Percentiles rank a stretch among this genome's conserved stretches.
phyloP scores from a whole-genome alignment of 2,113 vertebrate genomes.

The Saguinus midas region DNA sequence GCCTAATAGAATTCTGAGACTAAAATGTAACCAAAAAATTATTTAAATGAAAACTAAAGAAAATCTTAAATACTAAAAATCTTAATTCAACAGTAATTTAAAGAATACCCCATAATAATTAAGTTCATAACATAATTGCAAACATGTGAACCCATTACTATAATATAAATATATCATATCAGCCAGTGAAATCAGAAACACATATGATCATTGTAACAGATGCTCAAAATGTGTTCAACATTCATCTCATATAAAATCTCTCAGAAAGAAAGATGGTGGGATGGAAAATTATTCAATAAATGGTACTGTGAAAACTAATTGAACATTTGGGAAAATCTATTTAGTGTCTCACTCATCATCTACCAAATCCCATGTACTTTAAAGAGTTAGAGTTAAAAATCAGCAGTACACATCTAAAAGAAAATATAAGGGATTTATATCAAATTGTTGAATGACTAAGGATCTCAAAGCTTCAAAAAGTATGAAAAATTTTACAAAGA shows the following conservation, averaged over 20 bases:
- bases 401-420: background rate
- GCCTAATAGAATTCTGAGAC: background rate
- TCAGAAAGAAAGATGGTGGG: background rate
- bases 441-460: conserved; percentile 13
- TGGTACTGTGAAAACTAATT: background rate
- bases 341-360: background rate
- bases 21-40: conserved; percentile 14
- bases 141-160: background rate
- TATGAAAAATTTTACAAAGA: background rate
- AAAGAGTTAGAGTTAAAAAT: conserved; percentile 48
- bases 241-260: background rate
- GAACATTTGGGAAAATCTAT: background rate
- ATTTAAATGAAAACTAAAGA: conserved; percentile 2
- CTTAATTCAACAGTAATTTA: background rate
- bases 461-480: background rate
- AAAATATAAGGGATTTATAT: background rate
- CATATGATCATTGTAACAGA: background rate
- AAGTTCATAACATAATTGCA: background rate
- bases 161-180: background rate
- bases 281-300: conserved; percentile 12
- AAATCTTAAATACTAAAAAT: background rate
- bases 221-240: background rate
- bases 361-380: background rate
- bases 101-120: background rate
- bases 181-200: conserved; percentile 18